Evolutionary conservation across 1,140 invertebrate species (phyloP), one percentile per base, ranked within the genome.

Genomic region (Drosophila kohkoa): DNA sequence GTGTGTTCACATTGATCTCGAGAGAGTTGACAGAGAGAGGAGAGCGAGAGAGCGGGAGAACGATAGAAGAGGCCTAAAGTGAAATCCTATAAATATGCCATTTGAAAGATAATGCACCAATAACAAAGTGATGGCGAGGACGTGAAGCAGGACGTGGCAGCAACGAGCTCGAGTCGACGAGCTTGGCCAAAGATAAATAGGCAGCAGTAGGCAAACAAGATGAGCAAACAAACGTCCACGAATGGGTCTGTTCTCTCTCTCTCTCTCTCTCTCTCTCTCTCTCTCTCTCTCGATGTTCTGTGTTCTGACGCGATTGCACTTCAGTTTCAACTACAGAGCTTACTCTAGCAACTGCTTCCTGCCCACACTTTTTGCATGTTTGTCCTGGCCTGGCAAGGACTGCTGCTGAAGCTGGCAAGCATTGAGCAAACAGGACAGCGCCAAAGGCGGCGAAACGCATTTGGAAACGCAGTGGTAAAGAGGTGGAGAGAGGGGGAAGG

Each of bases 71-170:
- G 20, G 20, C 20, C 68, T 70, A 16, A 28, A 52, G 78, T 48
- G 65, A 90, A 90, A 90, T 90, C 87, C 81, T 90, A 90, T 90
- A 90, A 90, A 90, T 90, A 90, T 90, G 87, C 75, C 88, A 90
- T 90, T 90, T 90, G 87, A 90, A 90, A 88, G 82, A 90, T 90
- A 91, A 90, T 90, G 82, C 88, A 81, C 82, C 88, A 90, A 91
- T 87, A 90, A 83, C 82, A 90, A 81, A 89, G 67, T 81, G 77
- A 76, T 11, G 71, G 41, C 38, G 65, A 60, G 65, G 46, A 67
- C 20, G 20, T 20, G 41, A 5, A 38, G 41, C 51, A 11, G 72
- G 62, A 55, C 65, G 55, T 5, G 48, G 35, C 41, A 62, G 54
- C 7, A 8, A 35, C 68, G 35, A 55, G 58, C 46, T 54, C 43